These are phyloP conservation scores for Xestia xanthographa DNA, from an alignment of 2,888 invertebrate genomes.

Conservation along the genomic window DNA sequence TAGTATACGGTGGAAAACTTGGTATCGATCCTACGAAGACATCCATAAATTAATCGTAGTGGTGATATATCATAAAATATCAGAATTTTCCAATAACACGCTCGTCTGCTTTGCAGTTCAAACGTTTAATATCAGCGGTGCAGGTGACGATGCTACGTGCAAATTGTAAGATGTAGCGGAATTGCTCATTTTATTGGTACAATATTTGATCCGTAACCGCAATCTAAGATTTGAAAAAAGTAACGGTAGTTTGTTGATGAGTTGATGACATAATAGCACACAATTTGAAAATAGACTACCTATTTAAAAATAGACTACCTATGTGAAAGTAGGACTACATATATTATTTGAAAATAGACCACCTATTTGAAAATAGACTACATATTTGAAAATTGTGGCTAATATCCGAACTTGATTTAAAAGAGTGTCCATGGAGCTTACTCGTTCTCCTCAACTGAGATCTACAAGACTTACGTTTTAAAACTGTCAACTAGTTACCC, in stretches of 20 bases:
- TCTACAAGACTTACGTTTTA: neutral
- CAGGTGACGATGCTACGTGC: slow-evolving; percentile 67
- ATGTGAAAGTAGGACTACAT: too few species aligned
- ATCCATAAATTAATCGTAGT: slow-evolving; percentile 34
- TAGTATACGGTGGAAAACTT: neutral
- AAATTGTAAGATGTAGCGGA: slow-evolving; percentile 51
- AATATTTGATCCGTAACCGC: neutral
- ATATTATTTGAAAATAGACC: too few species aligned
- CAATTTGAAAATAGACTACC: neutral
- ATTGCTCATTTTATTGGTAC: neutral
- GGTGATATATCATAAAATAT: slow-evolving; percentile 68
- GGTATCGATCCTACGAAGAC: neutral
- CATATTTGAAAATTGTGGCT: too few species aligned
- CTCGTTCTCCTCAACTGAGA: neutral
- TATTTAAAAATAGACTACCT: too few species aligned
- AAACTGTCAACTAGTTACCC: neutral
- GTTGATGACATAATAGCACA: neutral
- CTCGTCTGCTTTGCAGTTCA: slow-evolving; percentile 67
- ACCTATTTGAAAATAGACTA: too few species aligned
- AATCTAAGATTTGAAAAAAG: neutral
- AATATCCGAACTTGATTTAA: neutral
- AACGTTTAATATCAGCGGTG: slow-evolving; percentile 76
- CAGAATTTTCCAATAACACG: slow-evolving; percentile 72
- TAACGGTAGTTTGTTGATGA: neutral
- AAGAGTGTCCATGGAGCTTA: neutral